These are phyloP conservation scores for Lucinisca nassula DNA, from an alignment of 2,888 invertebrate genomes.

Conservation along the genomic window DNA sequence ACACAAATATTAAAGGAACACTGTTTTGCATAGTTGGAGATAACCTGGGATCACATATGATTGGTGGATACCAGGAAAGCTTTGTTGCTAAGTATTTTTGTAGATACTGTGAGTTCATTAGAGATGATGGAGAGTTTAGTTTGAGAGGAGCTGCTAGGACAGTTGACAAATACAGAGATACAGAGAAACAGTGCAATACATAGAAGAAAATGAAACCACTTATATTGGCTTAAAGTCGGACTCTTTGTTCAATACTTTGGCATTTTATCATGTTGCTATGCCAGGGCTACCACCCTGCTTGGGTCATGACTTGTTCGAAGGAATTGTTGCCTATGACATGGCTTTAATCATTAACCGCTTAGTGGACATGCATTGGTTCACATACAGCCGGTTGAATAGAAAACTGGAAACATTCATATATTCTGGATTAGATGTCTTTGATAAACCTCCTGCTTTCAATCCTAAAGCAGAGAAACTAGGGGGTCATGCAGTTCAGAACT, in stretches of 20 bases:
- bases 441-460: constrained; percentile 33
- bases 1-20: constrained; percentile 14
- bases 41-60: constrained; percentile 50
- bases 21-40: constrained; percentile 17
- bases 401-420: constrained; percentile 15
- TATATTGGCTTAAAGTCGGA: constrained; percentile 22
- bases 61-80: constrained; percentile 50
- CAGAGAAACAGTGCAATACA: too few species aligned
- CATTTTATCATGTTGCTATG: constrained; percentile 46
- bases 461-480: constrained; percentile 13
- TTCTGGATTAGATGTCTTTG: constrained; percentile 19
- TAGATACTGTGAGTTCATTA: constrained; percentile 41
- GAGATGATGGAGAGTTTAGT: not conserved
- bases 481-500: constrained; percentile 60
- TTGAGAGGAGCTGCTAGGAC: not conserved
- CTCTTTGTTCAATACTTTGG: constrained; percentile 36
- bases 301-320: constrained; percentile 51
- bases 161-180: too few species aligned
- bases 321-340: constrained; percentile 53
- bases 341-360: constrained; percentile 40
- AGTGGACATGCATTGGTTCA: constrained; percentile 27
- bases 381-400: constrained; percentile 20
- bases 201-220: too few species aligned
- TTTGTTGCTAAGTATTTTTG: constrained; percentile 42
- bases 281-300: constrained; percentile 50